These are phyloP conservation scores for Cololabis saira DNA, from an alignment of 2,113 vertebrate genomes.

Conservation along the genomic window DNA sequence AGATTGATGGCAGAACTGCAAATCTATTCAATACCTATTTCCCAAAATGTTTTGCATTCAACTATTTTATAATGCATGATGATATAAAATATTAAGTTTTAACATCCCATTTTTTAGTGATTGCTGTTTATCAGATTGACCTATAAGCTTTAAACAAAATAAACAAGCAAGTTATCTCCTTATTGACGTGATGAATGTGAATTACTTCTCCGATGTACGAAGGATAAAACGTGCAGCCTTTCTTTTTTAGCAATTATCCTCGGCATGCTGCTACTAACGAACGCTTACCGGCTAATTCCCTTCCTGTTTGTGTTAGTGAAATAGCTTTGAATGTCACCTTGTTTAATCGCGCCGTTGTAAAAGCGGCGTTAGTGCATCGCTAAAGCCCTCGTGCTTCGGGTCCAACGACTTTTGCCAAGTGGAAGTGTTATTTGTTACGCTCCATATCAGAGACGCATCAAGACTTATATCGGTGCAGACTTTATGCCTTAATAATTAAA, in stretches of 20 bases:
- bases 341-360: slow-evolving; percentile 15
- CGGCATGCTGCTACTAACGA: slow-evolving; percentile 27
- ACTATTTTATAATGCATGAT: no score
- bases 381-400: background rate
- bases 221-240: background rate
- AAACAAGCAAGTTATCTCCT: background rate
- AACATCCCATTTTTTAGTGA: background rate
- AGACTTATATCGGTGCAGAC: no score
- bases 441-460: no score
- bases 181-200: background rate
- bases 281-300: slow-evolving; percentile 47
- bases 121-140: background rate
- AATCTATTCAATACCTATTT: no score
- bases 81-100: background rate
- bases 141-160: slow-evolving; percentile 3
- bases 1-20: no score
- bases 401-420: background rate
- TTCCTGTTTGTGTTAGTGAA: slow-evolving; percentile 41
- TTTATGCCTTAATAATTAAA: no score
- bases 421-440: no score
- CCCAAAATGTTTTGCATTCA: no score
- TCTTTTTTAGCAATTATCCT: slow-evolving; percentile 28
- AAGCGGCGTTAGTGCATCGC: slow-evolving; percentile 1
- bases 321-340: slow-evolving; percentile 49
- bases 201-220: slow-evolving; percentile 11